A percentile compares a stretch with the other conserved stretches of the same genome.
Conservation (phyloP, 2,113 vertebrate species). For the Tamias sibiricus region DNA sequence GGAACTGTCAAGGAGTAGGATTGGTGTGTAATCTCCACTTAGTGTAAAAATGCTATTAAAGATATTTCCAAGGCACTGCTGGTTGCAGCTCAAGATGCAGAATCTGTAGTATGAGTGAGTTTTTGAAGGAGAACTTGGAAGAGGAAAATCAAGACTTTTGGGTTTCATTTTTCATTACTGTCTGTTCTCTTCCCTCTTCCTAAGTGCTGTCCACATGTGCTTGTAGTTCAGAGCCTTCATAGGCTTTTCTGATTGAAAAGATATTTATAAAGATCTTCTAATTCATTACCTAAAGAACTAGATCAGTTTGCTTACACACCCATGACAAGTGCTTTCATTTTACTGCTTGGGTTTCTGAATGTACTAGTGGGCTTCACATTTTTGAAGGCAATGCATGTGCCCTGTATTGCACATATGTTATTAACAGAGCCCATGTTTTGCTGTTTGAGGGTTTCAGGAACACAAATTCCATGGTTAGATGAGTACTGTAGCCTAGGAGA, state of each 20-base stretch:
- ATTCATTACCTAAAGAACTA: slow-evolving; percentile 4
- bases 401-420: background rate
- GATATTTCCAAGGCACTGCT: background rate
- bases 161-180: background rate
- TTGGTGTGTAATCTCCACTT: background rate
- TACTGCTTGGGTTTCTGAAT: background rate
- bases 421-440: background rate
- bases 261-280: slow-evolving; percentile 30
- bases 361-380: background rate
- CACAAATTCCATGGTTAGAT: slow-evolving; percentile 7
- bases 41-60: background rate
- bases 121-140: background rate
- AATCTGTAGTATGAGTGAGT: background rate
- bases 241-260: background rate
- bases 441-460: slow-evolving; percentile 20
- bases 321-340: background rate
- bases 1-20: background rate
- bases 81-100: background rate
- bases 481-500: background rate
- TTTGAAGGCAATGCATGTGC: background rate
- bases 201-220: background rate
- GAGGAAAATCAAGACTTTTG: background rate
- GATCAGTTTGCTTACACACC: background rate
- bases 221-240: background rate
- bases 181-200: background rate